Base-by-base conservation (phyloP, 2,113 vertebrate genomes). In the Aythya baeri region DNA sequence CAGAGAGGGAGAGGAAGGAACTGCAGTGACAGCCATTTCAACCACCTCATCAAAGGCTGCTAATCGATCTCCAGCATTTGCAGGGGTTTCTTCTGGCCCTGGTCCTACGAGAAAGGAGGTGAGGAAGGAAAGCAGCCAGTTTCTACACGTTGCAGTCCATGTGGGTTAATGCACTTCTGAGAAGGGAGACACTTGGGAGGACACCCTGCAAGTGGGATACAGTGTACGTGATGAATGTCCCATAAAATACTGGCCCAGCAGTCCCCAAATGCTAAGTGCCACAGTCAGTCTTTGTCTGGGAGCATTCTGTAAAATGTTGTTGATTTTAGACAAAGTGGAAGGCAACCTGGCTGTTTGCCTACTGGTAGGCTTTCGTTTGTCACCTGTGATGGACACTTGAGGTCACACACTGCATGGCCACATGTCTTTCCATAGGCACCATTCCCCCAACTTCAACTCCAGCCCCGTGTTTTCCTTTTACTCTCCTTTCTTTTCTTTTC, bases 401-500 rank as follows among this genome's bases (percentile, higher is more conserved):
- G 5, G 13, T 76, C 27, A 62, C 62, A 50, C 25, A 29, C 43
- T 59, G 50, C 6, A 5, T 1, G 5, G 55, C 44, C 46, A 10
- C 17, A 3, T 72, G 84, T 88, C 57, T 91, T 76, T 15, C 73
- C 78, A 58, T 49, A 86, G 46, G 65, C 17, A 93, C 61, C 31
- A 34, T 81, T 81, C 38, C 36, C 27, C 9, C 58, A n/a, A 70
- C 50, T 79, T 77, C 3, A 3, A 9, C 16, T 27, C 7, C 34
- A 58, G 32, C 50, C n/a, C 3, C 0, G 7, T 54, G 50, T 44
- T 91, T 89, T 89, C 32, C 70, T 54, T 88, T 82, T 81, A 14
- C 6, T 91, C 91, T 91, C 61, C 36, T 82, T 93, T 77, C 54
- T 67, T 32, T 93, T 77, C 54, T 67, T 32, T 75, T 89, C 67